Evolutionary conservation across 2,888 invertebrate genomes (phyloP).

Genomic region (Encarsia formosa): DNA sequence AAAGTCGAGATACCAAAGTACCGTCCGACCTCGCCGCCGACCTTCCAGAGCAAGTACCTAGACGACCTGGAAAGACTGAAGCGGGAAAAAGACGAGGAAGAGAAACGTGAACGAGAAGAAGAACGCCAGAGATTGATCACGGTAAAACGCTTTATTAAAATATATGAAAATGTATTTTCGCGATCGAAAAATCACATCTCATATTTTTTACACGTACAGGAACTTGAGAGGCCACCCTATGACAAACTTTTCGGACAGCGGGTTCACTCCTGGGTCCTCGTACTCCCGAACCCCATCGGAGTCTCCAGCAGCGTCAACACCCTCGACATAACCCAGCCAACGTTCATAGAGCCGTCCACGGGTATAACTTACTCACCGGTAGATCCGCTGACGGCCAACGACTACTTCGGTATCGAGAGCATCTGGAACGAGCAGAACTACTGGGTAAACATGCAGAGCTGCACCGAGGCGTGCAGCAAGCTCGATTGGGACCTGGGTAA

Average conservation of each 20-base stretch:
- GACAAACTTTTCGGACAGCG: constrained; percentile 67
- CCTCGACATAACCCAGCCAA: constrained; percentile 59
- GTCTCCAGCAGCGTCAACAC: constrained; percentile 36
- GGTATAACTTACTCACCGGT: constrained; percentile 54
- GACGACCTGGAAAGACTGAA: constrained; percentile 52
- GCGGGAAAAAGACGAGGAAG: constrained; percentile 41
- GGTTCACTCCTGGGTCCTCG: constrained; percentile 80
- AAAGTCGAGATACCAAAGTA: constrained; percentile 50
- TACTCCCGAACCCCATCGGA: constrained; percentile 48
- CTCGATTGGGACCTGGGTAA: constrained; percentile 64
- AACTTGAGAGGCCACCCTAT: constrained; percentile 60
- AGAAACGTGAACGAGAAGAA: constrained; percentile 43
- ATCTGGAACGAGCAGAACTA: constrained; percentile 86
- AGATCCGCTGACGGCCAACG: constrained; percentile 56
- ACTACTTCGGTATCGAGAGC: constrained; percentile 76
- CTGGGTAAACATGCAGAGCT: constrained; percentile 67
- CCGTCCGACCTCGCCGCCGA: constrained; percentile 54
- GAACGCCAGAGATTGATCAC: constrained; percentile 34
- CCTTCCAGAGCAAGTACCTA: constrained; percentile 59
- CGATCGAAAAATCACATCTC: background rate
- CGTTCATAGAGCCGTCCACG: constrained; percentile 83
- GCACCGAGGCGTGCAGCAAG: constrained; percentile 52
- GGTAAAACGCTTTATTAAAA: too few relatives aligned
- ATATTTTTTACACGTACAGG: constrained; percentile 40
- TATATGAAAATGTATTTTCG: background rate